Conservation (phyloP, 2,113 vertebrate species). For the Hypocryptadius cinnamomeus region DNA sequence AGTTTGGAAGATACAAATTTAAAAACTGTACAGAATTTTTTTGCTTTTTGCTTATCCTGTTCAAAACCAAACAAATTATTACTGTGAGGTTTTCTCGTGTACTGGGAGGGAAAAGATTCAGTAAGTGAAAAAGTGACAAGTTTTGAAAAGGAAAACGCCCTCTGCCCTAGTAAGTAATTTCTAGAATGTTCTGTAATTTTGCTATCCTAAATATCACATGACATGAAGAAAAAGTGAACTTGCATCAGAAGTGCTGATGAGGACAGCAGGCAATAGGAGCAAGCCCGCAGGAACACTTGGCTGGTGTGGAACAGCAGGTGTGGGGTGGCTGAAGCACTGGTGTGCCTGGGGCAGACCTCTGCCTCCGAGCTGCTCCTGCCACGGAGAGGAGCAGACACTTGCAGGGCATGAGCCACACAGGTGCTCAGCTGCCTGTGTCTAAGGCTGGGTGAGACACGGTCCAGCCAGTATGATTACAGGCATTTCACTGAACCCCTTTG, state of each 20-base stretch:
- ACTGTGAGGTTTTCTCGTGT: neutral
- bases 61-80: neutral
- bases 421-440: neutral
- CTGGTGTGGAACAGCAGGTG: neutral
- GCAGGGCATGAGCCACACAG: neutral
- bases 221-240: neutral
- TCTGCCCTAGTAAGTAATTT: neutral
- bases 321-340: neutral
- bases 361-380: neutral
- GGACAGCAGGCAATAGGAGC: neutral
- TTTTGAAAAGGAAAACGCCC: neutral
- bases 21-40: neutral
- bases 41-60: neutral
- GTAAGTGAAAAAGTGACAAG: neutral
- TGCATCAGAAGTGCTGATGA: neutral
- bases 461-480: neutral
- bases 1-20: neutral
- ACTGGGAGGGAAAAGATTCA: neutral
- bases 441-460: neutral
- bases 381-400: neutral
- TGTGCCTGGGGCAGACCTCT: neutral
- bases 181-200: neutral
- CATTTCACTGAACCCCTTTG: neutral
- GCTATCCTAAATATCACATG: neutral
- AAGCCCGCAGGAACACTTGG: neutral